These are phyloP conservation scores for Mormyrus iriodes DNA, from an alignment of 2,113 vertebrate species.

Conservation along the genomic window DNA sequence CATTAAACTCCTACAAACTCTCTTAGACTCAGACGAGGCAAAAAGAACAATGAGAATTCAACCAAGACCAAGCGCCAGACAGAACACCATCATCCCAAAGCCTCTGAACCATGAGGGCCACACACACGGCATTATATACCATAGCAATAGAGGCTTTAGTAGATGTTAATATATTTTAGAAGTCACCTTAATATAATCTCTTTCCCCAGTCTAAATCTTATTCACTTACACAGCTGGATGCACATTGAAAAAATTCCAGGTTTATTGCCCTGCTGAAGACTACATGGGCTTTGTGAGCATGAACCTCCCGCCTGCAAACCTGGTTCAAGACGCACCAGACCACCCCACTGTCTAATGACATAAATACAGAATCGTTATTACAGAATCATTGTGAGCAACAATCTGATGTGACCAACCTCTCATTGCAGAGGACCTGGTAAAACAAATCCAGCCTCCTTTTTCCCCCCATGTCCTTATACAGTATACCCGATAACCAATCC, in stretches of 20 bases:
- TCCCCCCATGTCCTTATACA: neutral
- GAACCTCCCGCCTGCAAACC: neutral
- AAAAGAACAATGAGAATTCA: neutral
- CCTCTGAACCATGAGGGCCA: neutral
- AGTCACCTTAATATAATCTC: neutral
- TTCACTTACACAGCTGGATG: neutral
- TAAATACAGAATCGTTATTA: neutral
- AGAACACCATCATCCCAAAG: neutral
- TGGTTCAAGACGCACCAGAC: neutral
- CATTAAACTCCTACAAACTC: neutral
- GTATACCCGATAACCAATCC: neutral
- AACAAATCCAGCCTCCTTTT: neutral
- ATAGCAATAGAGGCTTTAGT: neutral
- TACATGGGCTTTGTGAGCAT: neutral
- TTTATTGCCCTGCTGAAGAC: neutral
- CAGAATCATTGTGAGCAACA: too few relatives aligned
- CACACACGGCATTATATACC: neutral
- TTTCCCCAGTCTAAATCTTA: neutral
- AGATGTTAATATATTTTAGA: neutral
- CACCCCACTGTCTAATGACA: neutral
- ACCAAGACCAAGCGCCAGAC: neutral
- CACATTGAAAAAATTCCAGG: neutral
- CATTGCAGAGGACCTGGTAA: neutral
- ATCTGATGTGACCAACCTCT: neutral
- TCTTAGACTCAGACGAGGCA: neutral